phyloP scores from a whole-genome alignment of 2,113 vertebrate genomes.

The Corynorhinus townsendii region DNA sequence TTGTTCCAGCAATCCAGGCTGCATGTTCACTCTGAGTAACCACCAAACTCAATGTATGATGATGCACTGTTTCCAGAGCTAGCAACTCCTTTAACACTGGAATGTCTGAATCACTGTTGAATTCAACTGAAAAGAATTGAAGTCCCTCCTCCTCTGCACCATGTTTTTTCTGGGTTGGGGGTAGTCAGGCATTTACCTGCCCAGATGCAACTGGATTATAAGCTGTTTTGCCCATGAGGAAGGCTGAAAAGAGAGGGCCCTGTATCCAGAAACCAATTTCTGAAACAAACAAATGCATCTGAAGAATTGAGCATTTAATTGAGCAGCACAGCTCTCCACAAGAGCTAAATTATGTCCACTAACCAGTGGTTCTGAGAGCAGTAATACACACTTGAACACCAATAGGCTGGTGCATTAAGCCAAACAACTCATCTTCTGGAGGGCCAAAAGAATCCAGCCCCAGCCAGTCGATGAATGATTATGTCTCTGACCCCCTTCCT shows the following conservation, averaged over 20 bases:
- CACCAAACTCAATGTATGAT: not conserved
- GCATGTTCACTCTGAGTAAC: not conserved
- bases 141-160: not conserved
- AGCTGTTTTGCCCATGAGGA: not conserved
- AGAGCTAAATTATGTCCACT: not conserved
- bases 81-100: not conserved
- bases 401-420: not conserved
- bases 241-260: not conserved
- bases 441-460: not conserved
- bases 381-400: not conserved
- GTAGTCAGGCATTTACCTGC: not conserved
- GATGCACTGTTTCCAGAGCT: not conserved
- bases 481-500: not conserved
- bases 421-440: not conserved
- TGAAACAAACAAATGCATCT: not conserved
- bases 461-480: not conserved
- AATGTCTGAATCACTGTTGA: not conserved
- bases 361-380: not conserved
- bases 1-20: not conserved
- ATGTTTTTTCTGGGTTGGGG: not conserved
- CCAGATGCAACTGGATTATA: not conserved
- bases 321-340: not conserved
- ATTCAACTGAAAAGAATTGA: not conserved
- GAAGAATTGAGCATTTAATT: not conserved
- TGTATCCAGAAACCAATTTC: not conserved